Conservation (phyloP, 2,888 invertebrate species). For the Scotopteryx bipunctaria region DNA sequence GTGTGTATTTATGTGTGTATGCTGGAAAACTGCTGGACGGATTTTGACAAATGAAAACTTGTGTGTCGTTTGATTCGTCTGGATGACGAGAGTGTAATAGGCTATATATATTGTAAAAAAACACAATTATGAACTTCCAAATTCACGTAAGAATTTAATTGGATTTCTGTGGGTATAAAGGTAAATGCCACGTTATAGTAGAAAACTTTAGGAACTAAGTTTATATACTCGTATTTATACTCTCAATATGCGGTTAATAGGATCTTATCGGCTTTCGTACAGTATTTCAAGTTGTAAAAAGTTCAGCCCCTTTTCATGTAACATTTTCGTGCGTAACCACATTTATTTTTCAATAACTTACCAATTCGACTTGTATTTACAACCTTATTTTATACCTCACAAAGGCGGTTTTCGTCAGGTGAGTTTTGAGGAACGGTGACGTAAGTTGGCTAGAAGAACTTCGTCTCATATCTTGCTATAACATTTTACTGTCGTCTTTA, state of each 20-base stretch:
- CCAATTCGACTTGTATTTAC: slow-evolving; percentile 1
- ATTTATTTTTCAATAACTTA: slow-evolving; percentile 33
- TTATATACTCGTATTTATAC: slow-evolving; percentile 44
- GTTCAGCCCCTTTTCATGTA: slow-evolving; percentile 66
- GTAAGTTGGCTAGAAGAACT: slow-evolving; percentile 50
- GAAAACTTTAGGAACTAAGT: slow-evolving; percentile 28
- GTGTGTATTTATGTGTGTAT: no score
- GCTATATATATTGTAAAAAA: no score
- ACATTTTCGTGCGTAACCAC: slow-evolving; percentile 60
- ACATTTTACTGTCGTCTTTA: slow-evolving; percentile 71
- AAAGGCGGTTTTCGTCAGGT: slow-evolving; percentile 38
- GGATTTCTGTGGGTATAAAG: no score
- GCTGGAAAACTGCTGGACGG: no score
- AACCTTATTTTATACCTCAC: slow-evolving; percentile 27
- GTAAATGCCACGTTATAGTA: background rate
- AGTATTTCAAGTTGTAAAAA: slow-evolving; percentile 75
- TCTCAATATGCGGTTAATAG: slow-evolving; percentile 61
- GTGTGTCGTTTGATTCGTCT: no score
- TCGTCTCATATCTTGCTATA: slow-evolving; percentile 73
- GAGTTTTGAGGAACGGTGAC: slow-evolving; percentile 31
- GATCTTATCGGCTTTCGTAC: slow-evolving; percentile 71
- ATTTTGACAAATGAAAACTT: no score
- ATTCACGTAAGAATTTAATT: slow-evolving; percentile 6
- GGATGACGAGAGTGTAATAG: no score
- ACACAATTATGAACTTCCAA: no score